Conservation (phyloP, 2,797 vertebrate genomes). For the Arrhamphus sclerolepis region DNA sequence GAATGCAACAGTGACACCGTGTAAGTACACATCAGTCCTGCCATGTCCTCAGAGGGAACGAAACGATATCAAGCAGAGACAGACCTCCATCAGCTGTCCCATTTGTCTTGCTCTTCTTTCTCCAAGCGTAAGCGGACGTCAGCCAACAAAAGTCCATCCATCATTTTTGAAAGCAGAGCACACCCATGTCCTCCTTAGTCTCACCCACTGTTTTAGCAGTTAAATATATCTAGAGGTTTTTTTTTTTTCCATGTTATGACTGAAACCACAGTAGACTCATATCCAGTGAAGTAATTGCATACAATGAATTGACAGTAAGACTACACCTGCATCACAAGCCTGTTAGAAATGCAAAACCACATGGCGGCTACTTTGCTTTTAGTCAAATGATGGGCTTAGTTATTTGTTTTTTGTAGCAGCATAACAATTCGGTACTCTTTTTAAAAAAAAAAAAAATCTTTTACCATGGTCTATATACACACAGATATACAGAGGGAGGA, state of each 20-base stretch:
- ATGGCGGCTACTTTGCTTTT: conserved; percentile 61
- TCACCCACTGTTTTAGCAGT: conserved; percentile 53
- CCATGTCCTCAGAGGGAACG: conserved; percentile 49
- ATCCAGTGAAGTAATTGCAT: conserved; percentile 84
- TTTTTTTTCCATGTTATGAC: conserved; percentile 62
- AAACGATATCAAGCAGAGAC: conserved; percentile 41
- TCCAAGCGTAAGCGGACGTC: conserved; percentile 32
- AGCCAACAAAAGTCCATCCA: conserved; percentile 44
- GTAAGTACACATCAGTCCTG: conserved; percentile 44
- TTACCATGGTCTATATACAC: conserved; percentile 74
- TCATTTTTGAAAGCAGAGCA: conserved; percentile 36
- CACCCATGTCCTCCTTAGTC: conserved; percentile 57
- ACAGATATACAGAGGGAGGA: conserved; percentile 73
- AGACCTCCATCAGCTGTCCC: conserved; percentile 45
- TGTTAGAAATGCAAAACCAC: conserved; percentile 74
- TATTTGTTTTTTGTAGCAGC: conserved; percentile 82
- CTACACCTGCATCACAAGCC: conserved; percentile 69
- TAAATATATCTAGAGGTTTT: conserved; percentile 69
- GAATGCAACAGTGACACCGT: conserved; percentile 26
- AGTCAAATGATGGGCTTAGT: conserved; percentile 69
- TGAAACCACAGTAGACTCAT: conserved; percentile 75
- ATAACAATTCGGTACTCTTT: conserved; percentile 76
- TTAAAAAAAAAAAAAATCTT: too few species aligned
- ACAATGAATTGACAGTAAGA: conserved; percentile 68
- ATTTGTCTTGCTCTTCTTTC: conserved; percentile 37